Percentiles rank a stretch among this genome's conserved stretches.
Conservation (phyloP, 2,888 invertebrate species). For the Leptopilina drosophilae region DNA sequence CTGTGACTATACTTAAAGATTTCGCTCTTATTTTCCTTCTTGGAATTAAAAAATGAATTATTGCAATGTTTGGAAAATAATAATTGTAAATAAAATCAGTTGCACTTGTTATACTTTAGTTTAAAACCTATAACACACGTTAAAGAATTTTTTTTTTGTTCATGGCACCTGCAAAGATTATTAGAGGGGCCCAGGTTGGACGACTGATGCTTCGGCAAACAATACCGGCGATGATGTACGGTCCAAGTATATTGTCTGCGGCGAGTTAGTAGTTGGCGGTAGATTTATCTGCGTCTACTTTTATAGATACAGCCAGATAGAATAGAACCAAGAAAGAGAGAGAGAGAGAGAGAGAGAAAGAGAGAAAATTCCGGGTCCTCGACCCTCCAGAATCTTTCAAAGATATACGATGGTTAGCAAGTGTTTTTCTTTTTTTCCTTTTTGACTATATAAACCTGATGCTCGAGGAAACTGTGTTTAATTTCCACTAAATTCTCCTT, state of each 20-base stretch:
- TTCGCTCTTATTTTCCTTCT: no score
- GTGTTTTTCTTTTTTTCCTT: neutral
- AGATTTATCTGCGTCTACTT: conserved; percentile 69
- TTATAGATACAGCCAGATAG: conserved; percentile 53
- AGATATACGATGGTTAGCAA: conserved; percentile 43
- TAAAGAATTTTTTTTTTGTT: conserved; percentile 53
- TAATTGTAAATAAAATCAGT: conserved; percentile 19
- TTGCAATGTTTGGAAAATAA: neutral
- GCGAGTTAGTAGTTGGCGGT: conserved; percentile 68
- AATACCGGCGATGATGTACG: conserved; percentile 70
- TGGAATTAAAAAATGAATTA: no score
- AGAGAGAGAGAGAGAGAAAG: conserved; percentile 48
- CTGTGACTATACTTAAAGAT: no score
- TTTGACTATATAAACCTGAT: neutral
- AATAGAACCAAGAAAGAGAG: conserved; percentile 47
- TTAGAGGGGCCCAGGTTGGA: conserved; percentile 55
- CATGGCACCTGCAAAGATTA: conserved; percentile 64
- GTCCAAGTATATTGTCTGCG: conserved; percentile 67
- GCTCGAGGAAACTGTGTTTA: neutral
- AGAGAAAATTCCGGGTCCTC: conserved; percentile 60
- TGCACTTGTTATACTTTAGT: neutral
- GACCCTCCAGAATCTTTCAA: conserved; percentile 56
- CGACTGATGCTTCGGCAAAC: conserved; percentile 65
- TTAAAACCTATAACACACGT: conserved; percentile 42
- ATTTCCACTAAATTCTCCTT: neutral